phyloP scores from a whole-genome alignment of 2,797 vertebrate species.

The Percopsis omiscomaycus region DNA sequence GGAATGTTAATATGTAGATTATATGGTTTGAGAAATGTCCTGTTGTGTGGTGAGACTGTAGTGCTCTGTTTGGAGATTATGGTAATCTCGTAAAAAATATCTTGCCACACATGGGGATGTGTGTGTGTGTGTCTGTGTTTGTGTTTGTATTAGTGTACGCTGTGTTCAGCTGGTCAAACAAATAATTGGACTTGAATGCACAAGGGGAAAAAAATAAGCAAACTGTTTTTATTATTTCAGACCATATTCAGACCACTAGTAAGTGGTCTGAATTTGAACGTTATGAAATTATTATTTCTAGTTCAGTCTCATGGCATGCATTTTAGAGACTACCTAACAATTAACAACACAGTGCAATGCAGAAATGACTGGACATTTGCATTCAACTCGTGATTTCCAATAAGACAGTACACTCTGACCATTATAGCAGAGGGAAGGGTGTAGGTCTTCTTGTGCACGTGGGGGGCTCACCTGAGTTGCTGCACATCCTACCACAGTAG shows the following conservation, averaged over 20 bases:
- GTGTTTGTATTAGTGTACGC: constrained; percentile 10
- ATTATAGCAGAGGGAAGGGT: no score
- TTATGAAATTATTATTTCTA: background rate
- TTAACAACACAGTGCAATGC: no score
- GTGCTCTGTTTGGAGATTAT: constrained; percentile 75
- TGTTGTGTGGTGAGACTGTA: constrained; percentile 61
- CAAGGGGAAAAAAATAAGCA: constrained; percentile 21
- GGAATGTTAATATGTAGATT: constrained; percentile 81
- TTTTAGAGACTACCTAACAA: no score
- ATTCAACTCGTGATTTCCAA: no score
- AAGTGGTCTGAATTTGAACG: background rate
- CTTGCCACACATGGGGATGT: constrained; percentile 39
- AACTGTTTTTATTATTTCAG: constrained; percentile 20
- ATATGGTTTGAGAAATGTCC: constrained; percentile 56
- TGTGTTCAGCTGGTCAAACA: constrained; percentile 69
- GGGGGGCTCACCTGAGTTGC: no score
- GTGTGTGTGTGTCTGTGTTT: constrained; percentile 35
- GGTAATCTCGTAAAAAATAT: constrained; percentile 69
- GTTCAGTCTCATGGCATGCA: no score
- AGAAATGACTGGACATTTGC: no score
- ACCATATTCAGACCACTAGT: constrained; percentile 1
- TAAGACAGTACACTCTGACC: no score
- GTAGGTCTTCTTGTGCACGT: no score
- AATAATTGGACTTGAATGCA: constrained; percentile 34
- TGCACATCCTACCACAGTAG: no score